Conservation (phyloP, 2,888 invertebrate species). For the Noctua janthe region DNA sequence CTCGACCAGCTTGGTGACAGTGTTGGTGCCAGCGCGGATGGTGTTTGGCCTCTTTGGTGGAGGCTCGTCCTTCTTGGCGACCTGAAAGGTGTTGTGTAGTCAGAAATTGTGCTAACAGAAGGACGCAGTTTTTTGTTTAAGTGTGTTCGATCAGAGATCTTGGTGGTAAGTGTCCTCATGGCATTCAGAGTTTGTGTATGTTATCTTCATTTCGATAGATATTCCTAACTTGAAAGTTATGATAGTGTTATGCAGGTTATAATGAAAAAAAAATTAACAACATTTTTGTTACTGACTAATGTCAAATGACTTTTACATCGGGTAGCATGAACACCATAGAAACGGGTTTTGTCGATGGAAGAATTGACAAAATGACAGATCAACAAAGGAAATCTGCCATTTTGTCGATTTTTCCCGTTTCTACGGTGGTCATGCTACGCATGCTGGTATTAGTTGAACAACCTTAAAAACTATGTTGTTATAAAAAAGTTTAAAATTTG, state of each 20-base stretch:
- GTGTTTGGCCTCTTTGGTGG: constrained; percentile 97
- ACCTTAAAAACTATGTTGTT: not conserved
- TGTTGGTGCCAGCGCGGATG: constrained; percentile 97
- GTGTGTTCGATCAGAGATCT: constrained; percentile 87
- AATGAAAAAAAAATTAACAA: not conserved
- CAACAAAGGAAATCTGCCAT: too few species aligned
- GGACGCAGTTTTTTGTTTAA: accelerated
- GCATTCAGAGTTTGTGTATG: constrained; percentile 81
- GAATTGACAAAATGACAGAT: too few species aligned
- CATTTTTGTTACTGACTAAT: not conserved
- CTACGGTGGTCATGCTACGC: too few species aligned
- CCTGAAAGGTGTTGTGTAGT: constrained; percentile 75
- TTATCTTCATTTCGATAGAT: constrained; percentile 80
- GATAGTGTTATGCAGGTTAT: not conserved
- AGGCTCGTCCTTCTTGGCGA: constrained; percentile 97
- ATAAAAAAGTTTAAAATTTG: not conserved
- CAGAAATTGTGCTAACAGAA: constrained; percentile 21
- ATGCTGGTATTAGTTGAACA: not conserved
- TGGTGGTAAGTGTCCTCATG: constrained; percentile 89
- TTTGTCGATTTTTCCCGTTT: too few species aligned
- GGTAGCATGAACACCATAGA: too few species aligned
- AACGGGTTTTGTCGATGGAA: too few species aligned
- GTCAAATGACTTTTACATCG: not conserved
- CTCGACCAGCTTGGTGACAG: constrained; percentile 98
- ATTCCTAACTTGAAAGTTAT: not conserved